A percentile compares a stretch with the other conserved stretches of the same genome.
phyloP scores from a whole-genome alignment of 2,113 vertebrate genomes.

The Peromyscus maniculatus region DNA sequence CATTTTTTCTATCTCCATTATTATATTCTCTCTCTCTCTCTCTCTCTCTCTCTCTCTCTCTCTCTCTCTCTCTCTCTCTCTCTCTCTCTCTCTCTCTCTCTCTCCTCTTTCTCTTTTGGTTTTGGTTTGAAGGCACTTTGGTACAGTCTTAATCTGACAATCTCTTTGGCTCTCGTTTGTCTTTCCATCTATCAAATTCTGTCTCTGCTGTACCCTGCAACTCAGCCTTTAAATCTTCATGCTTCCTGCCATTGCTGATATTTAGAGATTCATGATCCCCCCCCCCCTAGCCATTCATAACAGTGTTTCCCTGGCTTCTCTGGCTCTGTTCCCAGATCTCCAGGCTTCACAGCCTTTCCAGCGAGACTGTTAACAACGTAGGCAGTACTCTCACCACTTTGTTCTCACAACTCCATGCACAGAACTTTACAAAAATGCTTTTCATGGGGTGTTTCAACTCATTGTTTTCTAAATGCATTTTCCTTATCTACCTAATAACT shows the following conservation, averaged over 20 bases:
- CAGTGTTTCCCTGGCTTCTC: background rate
- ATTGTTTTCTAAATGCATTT: conserved; percentile 11
- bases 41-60: background rate
- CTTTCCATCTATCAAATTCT: background rate
- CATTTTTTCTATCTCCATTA: conserved; percentile 20
- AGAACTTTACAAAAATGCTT: conserved; percentile 10
- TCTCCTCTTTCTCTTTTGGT: background rate
- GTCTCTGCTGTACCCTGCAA: background rate
- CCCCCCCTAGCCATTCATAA: background rate
- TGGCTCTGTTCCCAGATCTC: background rate
- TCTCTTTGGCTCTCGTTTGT: background rate
- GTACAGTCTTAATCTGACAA: background rate
- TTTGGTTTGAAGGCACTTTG: background rate
- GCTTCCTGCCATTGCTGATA: background rate
- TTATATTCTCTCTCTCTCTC: background rate
- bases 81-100: too few relatives aligned
- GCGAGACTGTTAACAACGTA: background rate
- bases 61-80: too few relatives aligned
- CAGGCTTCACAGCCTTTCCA: background rate
- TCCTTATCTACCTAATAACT: background rate
- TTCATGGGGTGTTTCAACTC: background rate
- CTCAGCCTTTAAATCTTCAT: background rate
- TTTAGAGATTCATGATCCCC: background rate
- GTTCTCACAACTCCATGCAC: background rate
- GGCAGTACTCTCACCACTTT: background rate